These are phyloP conservation scores for Xyrichtys novacula DNA, from an alignment of 2,797 vertebrate species.

Conservation along the genomic window DNA sequence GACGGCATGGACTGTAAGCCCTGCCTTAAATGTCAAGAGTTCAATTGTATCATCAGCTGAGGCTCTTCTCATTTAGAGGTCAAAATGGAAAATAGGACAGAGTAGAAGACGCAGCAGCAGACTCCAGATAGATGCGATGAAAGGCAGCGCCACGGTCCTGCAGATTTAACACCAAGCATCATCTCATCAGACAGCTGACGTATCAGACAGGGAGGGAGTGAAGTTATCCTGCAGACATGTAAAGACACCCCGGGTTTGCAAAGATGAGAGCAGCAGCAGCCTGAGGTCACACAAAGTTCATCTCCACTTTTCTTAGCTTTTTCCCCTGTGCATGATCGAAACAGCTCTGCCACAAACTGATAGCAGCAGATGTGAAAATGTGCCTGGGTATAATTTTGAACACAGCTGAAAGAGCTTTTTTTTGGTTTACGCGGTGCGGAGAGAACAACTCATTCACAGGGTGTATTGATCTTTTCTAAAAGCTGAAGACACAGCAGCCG, in stretches of 20 bases:
- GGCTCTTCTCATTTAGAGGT: slow-evolving; percentile 23
- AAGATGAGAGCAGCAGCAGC: slow-evolving; percentile 22
- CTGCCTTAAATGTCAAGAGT: slow-evolving; percentile 9
- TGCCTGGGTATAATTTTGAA: slow-evolving; percentile 19
- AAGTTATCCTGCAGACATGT: slow-evolving; percentile 42
- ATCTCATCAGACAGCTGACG: slow-evolving; percentile 37
- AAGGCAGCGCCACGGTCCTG: slow-evolving; percentile 37
- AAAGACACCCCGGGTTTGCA: slow-evolving; percentile 17
- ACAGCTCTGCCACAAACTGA: slow-evolving; percentile 5
- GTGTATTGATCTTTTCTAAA: slow-evolving; percentile 6
- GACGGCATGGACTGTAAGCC: no score
- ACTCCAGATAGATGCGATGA: slow-evolving; percentile 35
- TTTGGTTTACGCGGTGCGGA: slow-evolving; percentile 1
- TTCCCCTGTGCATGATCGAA: slow-evolving; percentile 22
- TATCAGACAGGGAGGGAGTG: slow-evolving; percentile 48
- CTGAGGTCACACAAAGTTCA: slow-evolving; percentile 50
- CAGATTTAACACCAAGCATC: slow-evolving; percentile 36
- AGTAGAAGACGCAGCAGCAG: slow-evolving; percentile 16
- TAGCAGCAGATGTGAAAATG: slow-evolving; percentile 13
- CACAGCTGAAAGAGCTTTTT: slow-evolving; percentile 13
- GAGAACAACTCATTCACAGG: not conserved
- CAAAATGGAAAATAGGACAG: slow-evolving; percentile 35
- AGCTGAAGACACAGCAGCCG: not conserved
- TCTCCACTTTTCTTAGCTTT: slow-evolving; percentile 6
- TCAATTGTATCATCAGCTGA: slow-evolving; percentile 14